phyloP scores from a whole-genome alignment of 2,797 vertebrate species.

The Platyrinchus mystaceus region DNA sequence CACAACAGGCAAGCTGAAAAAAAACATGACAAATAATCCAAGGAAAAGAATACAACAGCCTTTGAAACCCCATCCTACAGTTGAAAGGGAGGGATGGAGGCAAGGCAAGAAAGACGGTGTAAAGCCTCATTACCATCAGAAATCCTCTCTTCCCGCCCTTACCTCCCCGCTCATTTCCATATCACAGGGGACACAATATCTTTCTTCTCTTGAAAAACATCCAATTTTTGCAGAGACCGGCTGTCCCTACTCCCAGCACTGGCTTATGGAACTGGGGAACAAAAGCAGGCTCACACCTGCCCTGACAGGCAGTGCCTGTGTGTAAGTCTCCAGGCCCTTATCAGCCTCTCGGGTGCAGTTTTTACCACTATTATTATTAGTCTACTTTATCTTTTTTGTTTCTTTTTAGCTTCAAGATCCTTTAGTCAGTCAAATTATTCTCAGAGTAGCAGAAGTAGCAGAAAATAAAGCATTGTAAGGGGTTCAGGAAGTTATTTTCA shows the following conservation, averaged over 20 bases:
- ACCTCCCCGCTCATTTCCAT: conserved; percentile 24
- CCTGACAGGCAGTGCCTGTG: background rate
- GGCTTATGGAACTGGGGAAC: background rate
- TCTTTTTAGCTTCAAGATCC: background rate
- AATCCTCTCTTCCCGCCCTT: conserved; percentile 25
- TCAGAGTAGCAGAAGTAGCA: conserved; percentile 32
- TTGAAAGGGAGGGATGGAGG: conserved; percentile 2
- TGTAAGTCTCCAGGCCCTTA: conserved; percentile 20
- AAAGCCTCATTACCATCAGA: conserved; percentile 58
- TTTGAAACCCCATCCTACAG: conserved; percentile 1
- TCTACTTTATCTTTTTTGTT: background rate
- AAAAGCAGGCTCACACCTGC: background rate
- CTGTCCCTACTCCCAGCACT: background rate
- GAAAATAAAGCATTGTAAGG: conserved; percentile 47
- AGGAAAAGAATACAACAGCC: conserved; percentile 20
- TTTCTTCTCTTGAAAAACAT: conserved; percentile 28
- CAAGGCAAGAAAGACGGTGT: background rate
- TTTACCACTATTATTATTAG: background rate
- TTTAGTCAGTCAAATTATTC: conserved; percentile 61
- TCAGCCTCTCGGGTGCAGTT: background rate
- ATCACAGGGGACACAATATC: conserved; percentile 44
- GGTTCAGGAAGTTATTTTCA: conserved; percentile 55
- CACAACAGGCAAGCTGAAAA: conserved; percentile 12
- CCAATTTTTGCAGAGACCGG: background rate
- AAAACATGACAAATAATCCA: background rate